Evolutionary conservation across 2,888 invertebrate species (phyloP).

Genomic region (Myathropa florea): DNA sequence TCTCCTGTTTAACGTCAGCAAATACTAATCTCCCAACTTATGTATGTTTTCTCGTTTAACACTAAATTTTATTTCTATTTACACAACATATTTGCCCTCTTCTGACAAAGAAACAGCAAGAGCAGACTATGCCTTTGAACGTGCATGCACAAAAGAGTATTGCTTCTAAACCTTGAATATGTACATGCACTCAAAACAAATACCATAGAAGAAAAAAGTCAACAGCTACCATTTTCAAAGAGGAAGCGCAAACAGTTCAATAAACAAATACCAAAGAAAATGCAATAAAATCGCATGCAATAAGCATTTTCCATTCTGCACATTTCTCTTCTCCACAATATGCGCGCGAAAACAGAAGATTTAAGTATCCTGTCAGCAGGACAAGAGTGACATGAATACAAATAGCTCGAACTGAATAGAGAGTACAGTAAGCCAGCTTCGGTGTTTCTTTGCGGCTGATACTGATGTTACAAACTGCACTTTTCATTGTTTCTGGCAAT

Average conservation of each 20-base stretch:
- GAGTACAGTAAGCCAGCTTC: slow-evolving; percentile 25
- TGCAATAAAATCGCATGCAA: slow-evolving; percentile 68
- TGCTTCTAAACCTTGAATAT: slow-evolving; percentile 32
- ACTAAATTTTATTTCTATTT: slow-evolving; percentile 60
- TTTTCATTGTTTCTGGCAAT: slow-evolving; percentile 55
- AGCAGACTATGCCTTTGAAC: slow-evolving; percentile 56
- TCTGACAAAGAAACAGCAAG: slow-evolving; percentile 32
- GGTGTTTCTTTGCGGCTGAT: slow-evolving; percentile 55
- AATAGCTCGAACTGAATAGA: slow-evolving; percentile 43
- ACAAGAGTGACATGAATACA: slow-evolving; percentile 69
- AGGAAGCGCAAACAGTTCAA: slow-evolving; percentile 60
- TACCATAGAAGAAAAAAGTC: slow-evolving; percentile 2
- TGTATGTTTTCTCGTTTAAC: slow-evolving; percentile 49
- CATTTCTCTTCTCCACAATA: slow-evolving; percentile 17
- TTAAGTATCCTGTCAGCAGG: slow-evolving; percentile 70
- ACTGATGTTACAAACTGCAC: slow-evolving; percentile 54
- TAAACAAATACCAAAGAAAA: slow-evolving; percentile 61
- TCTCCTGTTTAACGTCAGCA: slow-evolving; percentile 53
- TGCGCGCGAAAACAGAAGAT: slow-evolving; percentile 64
- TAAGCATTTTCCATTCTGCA: slow-evolving; percentile 47
- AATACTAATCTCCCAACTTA: slow-evolving; percentile 65
- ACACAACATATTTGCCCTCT: slow-evolving; percentile 54
- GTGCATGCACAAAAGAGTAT: slow-evolving; percentile 43
- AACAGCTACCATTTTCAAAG: slow-evolving; percentile 18
- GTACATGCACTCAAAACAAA: slow-evolving; percentile 33